phyloP scores from a whole-genome alignment of 2,888 invertebrate species.

The Microdon myrmicae region DNA sequence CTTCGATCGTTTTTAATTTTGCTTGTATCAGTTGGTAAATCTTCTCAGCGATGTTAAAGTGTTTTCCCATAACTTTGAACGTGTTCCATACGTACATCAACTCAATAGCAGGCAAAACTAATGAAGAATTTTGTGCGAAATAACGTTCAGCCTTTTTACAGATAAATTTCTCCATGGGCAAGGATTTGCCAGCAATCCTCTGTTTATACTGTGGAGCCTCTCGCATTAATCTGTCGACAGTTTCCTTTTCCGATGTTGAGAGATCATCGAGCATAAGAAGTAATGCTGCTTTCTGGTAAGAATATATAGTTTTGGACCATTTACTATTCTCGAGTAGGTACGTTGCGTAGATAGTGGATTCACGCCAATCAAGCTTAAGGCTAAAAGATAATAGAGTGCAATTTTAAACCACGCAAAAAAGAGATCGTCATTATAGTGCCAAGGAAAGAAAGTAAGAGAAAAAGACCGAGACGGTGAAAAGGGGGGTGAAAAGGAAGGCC shows the following conservation, averaged over 20 bases:
- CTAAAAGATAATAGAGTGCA: slow-evolving; percentile 60
- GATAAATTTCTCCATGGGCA: slow-evolving; percentile 97
- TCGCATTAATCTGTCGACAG: slow-evolving; percentile 75
- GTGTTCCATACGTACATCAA: slow-evolving; percentile 94
- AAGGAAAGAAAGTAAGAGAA: no score
- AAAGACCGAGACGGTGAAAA: no score
- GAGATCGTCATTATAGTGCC: no score
- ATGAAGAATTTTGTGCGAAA: slow-evolving; percentile 75
- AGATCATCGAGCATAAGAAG: slow-evolving; percentile 72
- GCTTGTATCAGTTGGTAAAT: slow-evolving; percentile 74
- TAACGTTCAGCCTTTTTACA: slow-evolving; percentile 86
- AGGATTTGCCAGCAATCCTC: slow-evolving; percentile 93
- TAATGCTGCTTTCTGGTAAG: slow-evolving; percentile 88
- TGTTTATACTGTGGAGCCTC: slow-evolving; percentile 84
- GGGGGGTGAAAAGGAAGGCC: no score
- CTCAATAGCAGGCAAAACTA: slow-evolving; percentile 87
- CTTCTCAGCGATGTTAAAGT: slow-evolving; percentile 72
- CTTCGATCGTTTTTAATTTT: slow-evolving; percentile 62
- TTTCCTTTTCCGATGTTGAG: slow-evolving; percentile 68
- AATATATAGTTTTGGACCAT: slow-evolving; percentile 93
- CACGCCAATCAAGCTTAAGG: slow-evolving; percentile 79
- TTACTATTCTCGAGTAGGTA: slow-evolving; percentile 80
- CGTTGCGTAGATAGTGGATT: slow-evolving; percentile 78
- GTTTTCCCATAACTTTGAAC: slow-evolving; percentile 82
- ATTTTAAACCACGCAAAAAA: not conserved